Evolutionary conservation across 2,113 vertebrate species (phyloP).

Genomic region (Dicaeum eximium): DNA sequence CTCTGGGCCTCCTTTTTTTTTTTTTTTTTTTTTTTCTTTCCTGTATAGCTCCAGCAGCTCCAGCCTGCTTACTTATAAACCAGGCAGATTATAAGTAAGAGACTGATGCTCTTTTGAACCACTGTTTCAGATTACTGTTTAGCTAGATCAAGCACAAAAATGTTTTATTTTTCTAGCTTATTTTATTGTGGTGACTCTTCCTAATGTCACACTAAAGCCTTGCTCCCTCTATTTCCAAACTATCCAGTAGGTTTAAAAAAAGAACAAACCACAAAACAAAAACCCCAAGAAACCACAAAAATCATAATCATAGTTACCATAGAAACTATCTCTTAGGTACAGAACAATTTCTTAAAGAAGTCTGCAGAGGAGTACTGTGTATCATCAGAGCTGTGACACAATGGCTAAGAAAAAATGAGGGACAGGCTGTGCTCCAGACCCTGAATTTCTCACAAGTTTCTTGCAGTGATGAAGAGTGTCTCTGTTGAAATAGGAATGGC

Average conservation of each 20-base stretch:
- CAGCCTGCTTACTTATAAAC: not conserved
- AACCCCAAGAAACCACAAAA: not conserved
- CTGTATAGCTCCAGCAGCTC: not conserved
- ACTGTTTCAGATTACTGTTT: not conserved
- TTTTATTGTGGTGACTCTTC: not conserved
- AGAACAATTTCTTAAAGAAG: conserved; percentile 19
- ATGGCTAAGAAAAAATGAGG: not conserved
- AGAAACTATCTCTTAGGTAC: conserved; percentile 39
- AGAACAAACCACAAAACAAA: accelerated
- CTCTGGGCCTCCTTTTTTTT: not conserved
- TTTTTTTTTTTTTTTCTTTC: not conserved
- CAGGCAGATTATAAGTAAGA: not conserved
- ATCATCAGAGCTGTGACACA: not conserved
- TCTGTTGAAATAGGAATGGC: not conserved
- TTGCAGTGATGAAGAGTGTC: not conserved
- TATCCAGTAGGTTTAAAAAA: not conserved
- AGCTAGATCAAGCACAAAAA: not conserved
- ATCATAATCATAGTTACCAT: not conserved
- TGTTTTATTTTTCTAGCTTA: not conserved
- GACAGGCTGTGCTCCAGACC: not conserved
- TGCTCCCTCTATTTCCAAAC: not conserved
- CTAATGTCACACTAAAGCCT: not conserved
- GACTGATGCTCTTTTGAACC: not conserved
- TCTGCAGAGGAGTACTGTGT: not conserved
- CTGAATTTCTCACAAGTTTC: not conserved